phyloP scores from a whole-genome alignment of 2,888 invertebrate species.

The Taphrorychus bicolor region DNA sequence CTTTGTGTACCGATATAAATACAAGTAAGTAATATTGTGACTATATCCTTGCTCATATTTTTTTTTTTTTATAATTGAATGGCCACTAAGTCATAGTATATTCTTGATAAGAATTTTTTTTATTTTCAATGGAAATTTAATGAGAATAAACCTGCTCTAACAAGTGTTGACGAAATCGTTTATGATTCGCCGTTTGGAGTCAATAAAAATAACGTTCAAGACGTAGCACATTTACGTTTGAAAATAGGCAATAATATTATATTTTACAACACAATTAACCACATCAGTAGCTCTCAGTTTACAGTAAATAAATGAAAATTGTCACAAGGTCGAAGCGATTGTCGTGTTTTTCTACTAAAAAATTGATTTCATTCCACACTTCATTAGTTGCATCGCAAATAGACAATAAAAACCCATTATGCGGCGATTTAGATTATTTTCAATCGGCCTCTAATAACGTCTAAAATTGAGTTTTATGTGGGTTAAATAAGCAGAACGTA shows the following conservation, averaged over 20 bases:
- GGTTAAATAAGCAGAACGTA: slow-evolving; percentile 1
- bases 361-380: slow-evolving; percentile 25
- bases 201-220: not conserved
- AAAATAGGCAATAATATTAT: not conserved
- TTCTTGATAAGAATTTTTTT: too few species aligned
- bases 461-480: slow-evolving; percentile 4
- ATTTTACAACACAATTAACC: slow-evolving; percentile 11
- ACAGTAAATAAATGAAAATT: slow-evolving; percentile 24
- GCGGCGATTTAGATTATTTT: slow-evolving; percentile 2
- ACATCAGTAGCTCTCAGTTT: slow-evolving; percentile 9
- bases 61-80: too few species aligned
- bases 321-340: slow-evolving; percentile 16
- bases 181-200: too few species aligned
- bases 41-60: too few species aligned
- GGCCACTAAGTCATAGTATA: too few species aligned
- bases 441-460: not conserved
- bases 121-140: too few species aligned
- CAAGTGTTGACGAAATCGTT: too few species aligned
- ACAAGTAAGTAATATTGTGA: slow-evolving; percentile 60
- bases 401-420: slow-evolving; percentile 11
- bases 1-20: slow-evolving; percentile 60
- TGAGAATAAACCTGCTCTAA: too few species aligned
- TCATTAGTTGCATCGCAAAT: slow-evolving; percentile 14
- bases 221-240: not conserved
- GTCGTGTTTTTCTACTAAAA: slow-evolving; percentile 16